These are phyloP conservation scores for Leucozona laternaria DNA, from an alignment of 2,888 invertebrate species.

Conservation along the genomic window DNA sequence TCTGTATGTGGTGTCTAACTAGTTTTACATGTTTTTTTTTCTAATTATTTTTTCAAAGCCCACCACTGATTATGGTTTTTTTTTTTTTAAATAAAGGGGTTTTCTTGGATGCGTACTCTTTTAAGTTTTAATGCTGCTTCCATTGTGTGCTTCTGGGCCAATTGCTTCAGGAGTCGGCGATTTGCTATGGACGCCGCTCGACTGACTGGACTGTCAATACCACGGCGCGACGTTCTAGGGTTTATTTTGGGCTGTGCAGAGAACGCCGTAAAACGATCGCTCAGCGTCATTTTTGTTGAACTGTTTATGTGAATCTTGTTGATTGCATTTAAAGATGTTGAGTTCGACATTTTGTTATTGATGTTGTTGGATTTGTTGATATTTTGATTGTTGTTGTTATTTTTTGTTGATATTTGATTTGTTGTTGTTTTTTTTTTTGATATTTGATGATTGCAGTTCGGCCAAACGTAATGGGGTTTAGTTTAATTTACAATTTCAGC, in stretches of 20 bases:
- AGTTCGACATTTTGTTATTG: slow-evolving; percentile 57
- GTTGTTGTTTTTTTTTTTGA: too few relatives aligned
- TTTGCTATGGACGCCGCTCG: slow-evolving; percentile 80
- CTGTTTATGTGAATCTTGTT: slow-evolving; percentile 82
- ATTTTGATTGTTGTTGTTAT: background rate
- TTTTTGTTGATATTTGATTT: background rate
- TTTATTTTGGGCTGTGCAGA: slow-evolving; percentile 78
- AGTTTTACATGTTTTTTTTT: slow-evolving; percentile 6
- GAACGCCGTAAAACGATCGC: slow-evolving; percentile 83
- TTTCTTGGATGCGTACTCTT: slow-evolving; percentile 81
- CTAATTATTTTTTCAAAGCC: slow-evolving; percentile 14
- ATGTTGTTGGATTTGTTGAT: slow-evolving; percentile 10
- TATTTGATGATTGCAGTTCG: background rate
- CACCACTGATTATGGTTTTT: slow-evolving; percentile 3
- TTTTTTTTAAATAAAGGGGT: slow-evolving; percentile 45
- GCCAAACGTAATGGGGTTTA: background rate
- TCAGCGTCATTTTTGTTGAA: slow-evolving; percentile 84
- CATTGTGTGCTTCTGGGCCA: slow-evolving; percentile 82
- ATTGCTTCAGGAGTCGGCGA: slow-evolving; percentile 81
- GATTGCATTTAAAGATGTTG: slow-evolving; percentile 64
- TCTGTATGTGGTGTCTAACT: slow-evolving; percentile 22
- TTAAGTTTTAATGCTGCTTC: slow-evolving; percentile 83
- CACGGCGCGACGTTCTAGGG: slow-evolving; percentile 77
- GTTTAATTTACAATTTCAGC: too few relatives aligned
- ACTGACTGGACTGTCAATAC: slow-evolving; percentile 62